Evolutionary conservation across 2,113 vertebrate species (phyloP), one percentile per base, ranked within the genome.

Genomic region (Pedetes capensis): DNA sequence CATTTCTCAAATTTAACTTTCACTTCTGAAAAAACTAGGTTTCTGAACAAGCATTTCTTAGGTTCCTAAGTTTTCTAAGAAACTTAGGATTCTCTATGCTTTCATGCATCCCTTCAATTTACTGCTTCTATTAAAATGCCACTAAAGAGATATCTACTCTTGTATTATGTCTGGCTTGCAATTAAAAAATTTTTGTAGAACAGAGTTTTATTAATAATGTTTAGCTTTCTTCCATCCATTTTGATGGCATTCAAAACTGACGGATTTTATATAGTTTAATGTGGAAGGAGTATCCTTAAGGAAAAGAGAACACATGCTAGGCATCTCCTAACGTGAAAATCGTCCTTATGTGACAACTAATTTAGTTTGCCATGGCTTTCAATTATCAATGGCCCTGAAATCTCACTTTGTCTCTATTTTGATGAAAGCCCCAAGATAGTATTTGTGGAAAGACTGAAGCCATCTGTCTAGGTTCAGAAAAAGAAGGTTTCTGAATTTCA

Each of bases 371-470:
- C 68, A 71, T 47, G 61, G 39, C 51, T 97, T 96, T 94, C 71
- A 92, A 61, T 93, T 74, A 78, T 94, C 84, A 92, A 55, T 75
- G 27, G 61, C 87, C 59, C 91, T 97, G 71, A 97, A 92, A 96
- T 94, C 55, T 81, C 71, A 94, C 95, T 97, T 71, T 95, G 89
- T 79, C 61, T 92, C 42, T 64, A 69, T 96, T 95, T 87, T 92
- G 76, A 92, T 42, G 57, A 93, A 82, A 34, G 44, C 47, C 75
- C 44, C 55, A 69, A 85, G 51, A 93, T 13, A 81, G 79, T 59
- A 68, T 53, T 59, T 79, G 68, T 53, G 80, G 69, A 93, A 85
- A 81, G 55, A 59, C 37, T 69, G 42, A 90, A 93, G 88, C 80
- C 93, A 97, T 94, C 93, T 96, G 90, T 71, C 80, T 75, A 93